A percentile compares a stretch with the other conserved stretches of the same genome.
Conservation (phyloP, 2,888 invertebrate genomes). For the Piscicola geometra region DNA sequence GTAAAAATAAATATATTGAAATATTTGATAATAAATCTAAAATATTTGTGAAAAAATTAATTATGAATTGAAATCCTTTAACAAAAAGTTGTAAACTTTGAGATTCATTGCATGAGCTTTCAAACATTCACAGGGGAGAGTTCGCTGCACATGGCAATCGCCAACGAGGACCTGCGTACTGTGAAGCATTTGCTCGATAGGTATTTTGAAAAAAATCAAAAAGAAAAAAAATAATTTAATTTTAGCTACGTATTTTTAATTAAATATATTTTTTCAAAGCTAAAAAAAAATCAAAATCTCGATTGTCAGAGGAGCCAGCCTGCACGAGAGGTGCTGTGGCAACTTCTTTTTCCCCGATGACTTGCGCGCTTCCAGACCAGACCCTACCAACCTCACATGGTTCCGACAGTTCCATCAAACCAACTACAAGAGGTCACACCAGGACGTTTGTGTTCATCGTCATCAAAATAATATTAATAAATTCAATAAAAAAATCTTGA, state of each 20-base stretch:
- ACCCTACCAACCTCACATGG: slow-evolving; percentile 85
- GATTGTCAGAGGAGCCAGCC: slow-evolving; percentile 72
- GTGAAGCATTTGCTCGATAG: slow-evolving; percentile 82
- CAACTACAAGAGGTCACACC: slow-evolving; percentile 56
- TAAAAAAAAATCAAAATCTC: no score
- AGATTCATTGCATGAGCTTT: no score
- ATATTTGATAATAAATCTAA: no score
- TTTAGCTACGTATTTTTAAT: no score
- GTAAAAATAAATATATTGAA: no score
- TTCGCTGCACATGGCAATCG: slow-evolving; percentile 92
- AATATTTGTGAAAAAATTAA: no score
- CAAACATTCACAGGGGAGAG: slow-evolving; percentile 67
- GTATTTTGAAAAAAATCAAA: neutral
- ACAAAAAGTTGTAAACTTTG: no score
- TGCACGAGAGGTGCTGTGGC: slow-evolving; percentile 83
- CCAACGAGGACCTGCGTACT: slow-evolving; percentile 96
- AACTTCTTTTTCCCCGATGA: slow-evolving; percentile 97
- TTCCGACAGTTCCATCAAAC: slow-evolving; percentile 71
- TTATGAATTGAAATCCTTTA: no score
- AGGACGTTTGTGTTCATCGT: no score
- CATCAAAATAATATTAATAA: no score
- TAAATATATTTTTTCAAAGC: neutral
- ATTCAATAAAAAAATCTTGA: no score
- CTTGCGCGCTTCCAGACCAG: slow-evolving; percentile 81
- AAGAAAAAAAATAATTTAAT: no score